Percentiles rank a stretch among this genome's conserved stretches.
Conservation (phyloP, 2,797 vertebrate genomes). For the Pseudochaenichthys georgianus region DNA sequence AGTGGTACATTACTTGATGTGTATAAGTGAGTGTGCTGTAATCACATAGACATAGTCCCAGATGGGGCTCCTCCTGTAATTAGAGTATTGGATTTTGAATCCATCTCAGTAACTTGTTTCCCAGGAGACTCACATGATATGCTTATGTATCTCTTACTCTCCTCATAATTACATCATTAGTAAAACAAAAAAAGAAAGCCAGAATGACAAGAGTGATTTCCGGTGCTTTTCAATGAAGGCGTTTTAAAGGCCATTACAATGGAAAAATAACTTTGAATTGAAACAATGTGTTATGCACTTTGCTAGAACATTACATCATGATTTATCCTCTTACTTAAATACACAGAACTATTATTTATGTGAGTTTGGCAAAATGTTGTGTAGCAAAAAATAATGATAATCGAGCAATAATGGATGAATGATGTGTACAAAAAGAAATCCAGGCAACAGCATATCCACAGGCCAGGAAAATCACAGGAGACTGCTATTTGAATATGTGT, state of each 20-base stretch:
- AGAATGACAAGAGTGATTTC: background rate
- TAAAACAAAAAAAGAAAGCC: background rate
- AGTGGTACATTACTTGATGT: background rate
- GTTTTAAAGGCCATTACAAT: background rate
- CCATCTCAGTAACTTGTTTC: constrained; percentile 28
- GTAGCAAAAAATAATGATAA: background rate
- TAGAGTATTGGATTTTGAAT: constrained; percentile 29
- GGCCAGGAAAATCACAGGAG: constrained; percentile 2
- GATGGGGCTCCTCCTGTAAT: constrained; percentile 30
- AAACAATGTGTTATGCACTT: background rate
- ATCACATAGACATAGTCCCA: constrained; percentile 27
- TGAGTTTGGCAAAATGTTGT: background rate
- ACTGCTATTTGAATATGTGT: constrained; percentile 22
- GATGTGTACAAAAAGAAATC: background rate
- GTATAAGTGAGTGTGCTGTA: constrained; percentile 26
- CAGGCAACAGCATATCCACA: constrained; percentile 8
- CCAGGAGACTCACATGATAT: constrained; percentile 19
- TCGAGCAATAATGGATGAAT: background rate
- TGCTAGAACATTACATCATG: background rate
- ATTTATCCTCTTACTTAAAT: background rate
- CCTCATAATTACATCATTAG: constrained; percentile 4
- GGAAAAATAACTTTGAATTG: background rate
- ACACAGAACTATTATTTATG: background rate
- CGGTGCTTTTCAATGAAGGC: background rate
- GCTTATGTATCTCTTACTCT: background rate